Base-by-base conservation (phyloP, 2,888 invertebrate genomes). In the Lissonota sp. region DNA sequence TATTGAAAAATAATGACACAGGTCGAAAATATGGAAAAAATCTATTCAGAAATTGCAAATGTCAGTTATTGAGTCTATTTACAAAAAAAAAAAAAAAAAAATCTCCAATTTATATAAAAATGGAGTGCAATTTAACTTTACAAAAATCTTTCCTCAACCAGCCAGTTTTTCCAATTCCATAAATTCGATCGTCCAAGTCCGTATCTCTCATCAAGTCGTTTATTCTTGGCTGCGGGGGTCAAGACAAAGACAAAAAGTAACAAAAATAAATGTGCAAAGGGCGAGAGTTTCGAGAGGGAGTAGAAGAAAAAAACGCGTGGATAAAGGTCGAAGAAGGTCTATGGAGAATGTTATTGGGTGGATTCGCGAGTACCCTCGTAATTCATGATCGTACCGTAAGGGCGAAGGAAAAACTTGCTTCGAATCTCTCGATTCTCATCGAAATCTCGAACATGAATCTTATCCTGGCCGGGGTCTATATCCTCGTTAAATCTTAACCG, bases 371-470 rank as follows among this genome's bases (percentile, higher is more conserved):
- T n/a, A 12, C 16, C 53, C 7, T 53, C 53, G 16, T 53, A 7
- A 14, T 53, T 53, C 14, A 53, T 16, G 53, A 6, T 12, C 12
- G 14, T 53, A 53, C 6, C 6, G 26, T 26, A 53, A 53, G 14
- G 53, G 53, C 53, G 53, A 12, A 62, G 42, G 42, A 62, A 62
- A 62, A 37, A 42, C 16, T 62, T 42, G 60, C 60, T 62, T 62
- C 60, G 16, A 62, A 42, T 62, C 60, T 62, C 60, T 5, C 60
- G 16, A 16, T 62, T 44, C 60, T n/a, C n/a, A 7, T 62, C 14
- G 42, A 42, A 86, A 90, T 90, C 89, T 87, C 84, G 84, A 84
- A 86, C 88, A 89, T 90, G 90, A 90, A 91, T 90, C 90, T 89
- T 88, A 88, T 87, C 87, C 85, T 79, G 69, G 82, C 86, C 76